Percentiles rank a stretch among this genome's conserved stretches.
Evolutionary conservation across 2,888 invertebrate species (phyloP).

Genomic region (Choreutis nemorana): DNA sequence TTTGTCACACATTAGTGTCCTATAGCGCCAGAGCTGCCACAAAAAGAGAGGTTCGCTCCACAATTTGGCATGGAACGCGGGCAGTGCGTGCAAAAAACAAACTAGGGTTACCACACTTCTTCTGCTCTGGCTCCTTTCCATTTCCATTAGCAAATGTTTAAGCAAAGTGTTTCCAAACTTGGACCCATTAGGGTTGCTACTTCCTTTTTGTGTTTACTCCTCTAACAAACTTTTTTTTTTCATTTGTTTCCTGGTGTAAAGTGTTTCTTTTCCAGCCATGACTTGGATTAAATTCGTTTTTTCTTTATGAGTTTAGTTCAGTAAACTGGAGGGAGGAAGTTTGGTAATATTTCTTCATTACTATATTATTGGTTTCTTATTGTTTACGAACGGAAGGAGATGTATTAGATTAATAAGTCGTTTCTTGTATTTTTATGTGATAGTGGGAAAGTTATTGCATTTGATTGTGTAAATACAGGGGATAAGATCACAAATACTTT

Average conservation of each 20-base stretch:
- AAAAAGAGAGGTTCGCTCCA: constrained; percentile 16
- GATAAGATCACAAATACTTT: no score
- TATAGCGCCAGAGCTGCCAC: constrained; percentile 8
- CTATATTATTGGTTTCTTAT: no score
- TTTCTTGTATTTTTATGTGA: no score
- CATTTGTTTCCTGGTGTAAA: constrained; percentile 35
- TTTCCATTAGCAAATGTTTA: constrained; percentile 65
- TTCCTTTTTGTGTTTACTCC: constrained; percentile 53
- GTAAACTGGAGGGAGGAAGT: background rate
- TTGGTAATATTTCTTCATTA: no score
- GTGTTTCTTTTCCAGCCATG: constrained; percentile 32
- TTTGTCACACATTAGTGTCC: constrained; percentile 13
- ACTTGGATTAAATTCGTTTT: constrained; percentile 5
- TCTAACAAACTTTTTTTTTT: constrained; percentile 41
- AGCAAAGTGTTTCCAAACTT: constrained; percentile 62
- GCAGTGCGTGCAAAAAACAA: constrained; percentile 49
- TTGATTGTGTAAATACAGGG: no score
- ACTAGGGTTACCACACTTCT: constrained; percentile 9
- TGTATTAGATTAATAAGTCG: no score
- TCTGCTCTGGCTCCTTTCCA: constrained; percentile 49
- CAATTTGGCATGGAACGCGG: constrained; percentile 43
- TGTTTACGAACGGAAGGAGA: no score
- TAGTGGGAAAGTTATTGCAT: no score
- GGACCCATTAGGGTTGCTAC: constrained; percentile 43
- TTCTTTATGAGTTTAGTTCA: constrained; percentile 2